Evolutionary conservation across 2,113 vertebrate genomes (phyloP).

Genomic region (Entosphenus tridentatus): DNA sequence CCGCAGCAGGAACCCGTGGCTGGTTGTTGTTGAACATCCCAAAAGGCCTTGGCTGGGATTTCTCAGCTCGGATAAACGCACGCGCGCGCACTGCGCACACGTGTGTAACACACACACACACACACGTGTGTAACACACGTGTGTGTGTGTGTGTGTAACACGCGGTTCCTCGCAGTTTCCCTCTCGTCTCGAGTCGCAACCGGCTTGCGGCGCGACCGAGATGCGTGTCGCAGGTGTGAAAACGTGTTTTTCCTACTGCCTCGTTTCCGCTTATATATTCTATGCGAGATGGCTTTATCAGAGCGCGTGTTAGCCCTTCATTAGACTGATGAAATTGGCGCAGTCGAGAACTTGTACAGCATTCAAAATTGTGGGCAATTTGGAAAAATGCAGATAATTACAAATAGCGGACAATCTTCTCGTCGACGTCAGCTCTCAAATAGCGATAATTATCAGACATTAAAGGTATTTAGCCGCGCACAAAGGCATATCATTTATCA

Average conservation of each 20-base stretch:
- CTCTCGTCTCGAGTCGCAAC: too few relatives aligned
- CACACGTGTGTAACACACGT: too few relatives aligned
- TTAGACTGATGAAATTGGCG: conserved; percentile 6
- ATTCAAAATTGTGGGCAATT: conserved; percentile 6
- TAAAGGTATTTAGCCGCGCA: conserved; percentile 5
- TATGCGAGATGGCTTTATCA: conserved; percentile 1
- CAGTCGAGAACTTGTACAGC: conserved; percentile 4
- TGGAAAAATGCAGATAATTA: conserved; percentile 7
- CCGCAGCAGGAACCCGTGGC: too few relatives aligned
- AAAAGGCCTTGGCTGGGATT: too few relatives aligned
- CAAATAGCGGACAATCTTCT: conserved; percentile 6
- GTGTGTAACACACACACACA: too few relatives aligned
- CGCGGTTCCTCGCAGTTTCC: too few relatives aligned
- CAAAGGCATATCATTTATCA: conserved; percentile 6
- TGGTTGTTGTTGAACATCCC: too few relatives aligned
- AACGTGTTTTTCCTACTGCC: not conserved
- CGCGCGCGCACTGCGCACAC: too few relatives aligned
- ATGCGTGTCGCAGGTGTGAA: not conserved
- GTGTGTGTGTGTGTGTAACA: too few relatives aligned
- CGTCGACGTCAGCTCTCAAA: conserved; percentile 6
- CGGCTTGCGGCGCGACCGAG: too few relatives aligned
- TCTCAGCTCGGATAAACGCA: too few relatives aligned
- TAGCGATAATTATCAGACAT: conserved; percentile 6
- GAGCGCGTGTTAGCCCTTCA: conserved; percentile 5
- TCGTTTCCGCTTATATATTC: conserved; percentile 5